Base-by-base conservation (phyloP, 2,797 vertebrate genomes). In the Loris lydekkerianus region DNA sequence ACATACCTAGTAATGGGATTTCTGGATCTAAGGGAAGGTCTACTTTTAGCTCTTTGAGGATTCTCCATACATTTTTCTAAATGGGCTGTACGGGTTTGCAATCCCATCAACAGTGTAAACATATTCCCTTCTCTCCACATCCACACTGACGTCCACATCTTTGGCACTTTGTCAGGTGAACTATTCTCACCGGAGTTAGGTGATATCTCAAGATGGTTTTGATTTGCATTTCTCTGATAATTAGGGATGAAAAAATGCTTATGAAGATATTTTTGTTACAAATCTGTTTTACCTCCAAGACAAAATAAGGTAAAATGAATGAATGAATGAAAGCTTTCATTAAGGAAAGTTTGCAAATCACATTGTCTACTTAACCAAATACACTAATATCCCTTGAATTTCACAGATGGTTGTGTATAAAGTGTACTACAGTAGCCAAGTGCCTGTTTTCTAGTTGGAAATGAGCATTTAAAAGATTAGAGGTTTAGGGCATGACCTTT, bases 291-390 rank as follows among this genome's bases (percentile, higher is more conserved):
- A 86, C 34, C 34, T 78, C 13, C 70, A 76, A 94, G 61, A 78
- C 34, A 63, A 82, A 60, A 63, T 63, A 31, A 6, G 10, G 5
- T 13, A 31, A 29, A 75, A 75, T 75, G 25, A 29, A 31, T 13
- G 27, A 20, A 61, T 43, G 29, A 82, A 82, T 43, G 29, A 82
- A 63, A 29, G 10, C 5, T 29, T 82, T 63, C 58, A 29, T 20
- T 89, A 31, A 75, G 75, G 87, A 76, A 91, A 76, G 40, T 65
- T 34, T 93, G 56, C 3, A 86, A 77, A 53, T 84, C 65, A 76
- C 27, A 15, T 89, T 94, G 70, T 88, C 92, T 86, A 63, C 58
- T 65, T 96, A 96, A 65, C 60, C 17, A 63, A 67, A 72, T 65
- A 61, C 0, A 29, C 49, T 69, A 84, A 20, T 46, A 73, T 25